Evolutionary conservation across 1,140 invertebrate species (phyloP).

Genomic region (Zeugodacus cucurbitae): DNA sequence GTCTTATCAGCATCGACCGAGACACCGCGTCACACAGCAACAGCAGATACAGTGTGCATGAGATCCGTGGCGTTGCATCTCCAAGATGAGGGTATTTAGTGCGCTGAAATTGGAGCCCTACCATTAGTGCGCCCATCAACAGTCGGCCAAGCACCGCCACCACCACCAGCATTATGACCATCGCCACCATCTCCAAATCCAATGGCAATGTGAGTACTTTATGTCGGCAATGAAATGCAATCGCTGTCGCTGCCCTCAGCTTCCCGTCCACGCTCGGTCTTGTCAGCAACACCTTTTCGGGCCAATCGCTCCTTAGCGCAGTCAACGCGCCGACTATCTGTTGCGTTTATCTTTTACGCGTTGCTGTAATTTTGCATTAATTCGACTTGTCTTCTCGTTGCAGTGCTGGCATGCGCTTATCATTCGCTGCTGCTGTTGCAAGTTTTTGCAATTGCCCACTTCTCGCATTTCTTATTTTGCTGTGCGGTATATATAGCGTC

Average conservation of each 20-base stretch:
- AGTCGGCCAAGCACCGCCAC: background rate
- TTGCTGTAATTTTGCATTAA: slow-evolving; percentile 38
- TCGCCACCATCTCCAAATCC: background rate
- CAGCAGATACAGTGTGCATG: background rate
- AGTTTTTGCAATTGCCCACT: background rate
- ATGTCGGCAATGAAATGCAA: slow-evolving; percentile 12
- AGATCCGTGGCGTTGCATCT: background rate
- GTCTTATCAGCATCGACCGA: slow-evolving; percentile 4
- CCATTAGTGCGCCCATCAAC: background rate
- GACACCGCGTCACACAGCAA: slow-evolving; percentile 13
- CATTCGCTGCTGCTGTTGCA: slow-evolving; percentile 34
- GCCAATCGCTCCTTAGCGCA: background rate
- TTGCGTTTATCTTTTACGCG: slow-evolving; percentile 36
- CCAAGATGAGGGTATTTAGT: slow-evolving; percentile 11
- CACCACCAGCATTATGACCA: background rate
- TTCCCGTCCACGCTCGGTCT: background rate
- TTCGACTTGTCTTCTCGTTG: slow-evolving; percentile 15
- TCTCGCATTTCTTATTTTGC: background rate
- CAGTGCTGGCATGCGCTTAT: slow-evolving; percentile 34
- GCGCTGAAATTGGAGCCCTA: slow-evolving; percentile 28
- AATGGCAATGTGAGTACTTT: background rate
- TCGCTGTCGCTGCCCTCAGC: background rate
- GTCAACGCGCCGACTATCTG: slow-evolving; percentile 13
- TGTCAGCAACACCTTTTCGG: slow-evolving; percentile 17
- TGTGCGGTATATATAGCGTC: background rate